These are phyloP conservation scores for Polylopha cassiicola DNA, from an alignment of 2,888 invertebrate genomes.

Conservation along the genomic window DNA sequence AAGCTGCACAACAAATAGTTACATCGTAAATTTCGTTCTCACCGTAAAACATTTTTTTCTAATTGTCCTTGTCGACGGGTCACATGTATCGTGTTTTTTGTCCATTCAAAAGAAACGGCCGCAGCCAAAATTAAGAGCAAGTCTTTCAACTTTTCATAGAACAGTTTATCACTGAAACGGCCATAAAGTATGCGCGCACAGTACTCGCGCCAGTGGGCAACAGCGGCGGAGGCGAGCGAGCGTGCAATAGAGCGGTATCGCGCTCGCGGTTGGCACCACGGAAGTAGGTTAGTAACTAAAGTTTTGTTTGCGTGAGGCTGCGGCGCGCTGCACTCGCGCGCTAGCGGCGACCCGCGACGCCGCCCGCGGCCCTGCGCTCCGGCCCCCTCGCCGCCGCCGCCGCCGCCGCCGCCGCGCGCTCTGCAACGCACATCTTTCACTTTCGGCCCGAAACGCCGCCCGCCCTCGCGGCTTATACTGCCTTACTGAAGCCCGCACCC, in stretches of 20 bases:
- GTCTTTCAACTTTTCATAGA: conserved; percentile 46
- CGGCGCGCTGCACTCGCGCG: conserved; percentile 63
- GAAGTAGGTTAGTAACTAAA: conserved; percentile 78
- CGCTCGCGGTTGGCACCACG: conserved; percentile 72
- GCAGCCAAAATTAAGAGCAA: conserved; percentile 34
- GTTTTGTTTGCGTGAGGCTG: conserved; percentile 78
- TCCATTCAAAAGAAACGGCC: conserved; percentile 59
- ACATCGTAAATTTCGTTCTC: conserved; percentile 60
- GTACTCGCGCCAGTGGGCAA: conserved; percentile 25
- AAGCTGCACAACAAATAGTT: conserved; percentile 52
- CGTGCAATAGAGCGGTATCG: conserved; percentile 47
- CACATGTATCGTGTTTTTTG: conserved; percentile 51
- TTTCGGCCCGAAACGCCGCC: conserved; percentile 51
- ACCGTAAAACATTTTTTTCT: conserved; percentile 75
- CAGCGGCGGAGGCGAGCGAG: conserved; percentile 35
- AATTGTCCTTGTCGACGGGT: conserved; percentile 55
- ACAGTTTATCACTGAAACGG: conserved; percentile 65
- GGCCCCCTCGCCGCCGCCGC: conserved; percentile 36
- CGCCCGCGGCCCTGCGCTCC: conserved; percentile 32
- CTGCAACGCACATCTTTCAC: conserved; percentile 68
- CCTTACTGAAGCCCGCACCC: conserved; percentile 34
- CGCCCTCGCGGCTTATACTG: conserved; percentile 43
- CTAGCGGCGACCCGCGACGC: conserved; percentile 48
- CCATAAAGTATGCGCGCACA: conserved; percentile 41
- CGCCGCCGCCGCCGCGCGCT: too few relatives aligned